Percentiles rank a stretch among this genome's conserved stretches.
Evolutionary conservation across 2,888 invertebrate genomes (phyloP).

Genomic region (Periphyllus acericola): DNA sequence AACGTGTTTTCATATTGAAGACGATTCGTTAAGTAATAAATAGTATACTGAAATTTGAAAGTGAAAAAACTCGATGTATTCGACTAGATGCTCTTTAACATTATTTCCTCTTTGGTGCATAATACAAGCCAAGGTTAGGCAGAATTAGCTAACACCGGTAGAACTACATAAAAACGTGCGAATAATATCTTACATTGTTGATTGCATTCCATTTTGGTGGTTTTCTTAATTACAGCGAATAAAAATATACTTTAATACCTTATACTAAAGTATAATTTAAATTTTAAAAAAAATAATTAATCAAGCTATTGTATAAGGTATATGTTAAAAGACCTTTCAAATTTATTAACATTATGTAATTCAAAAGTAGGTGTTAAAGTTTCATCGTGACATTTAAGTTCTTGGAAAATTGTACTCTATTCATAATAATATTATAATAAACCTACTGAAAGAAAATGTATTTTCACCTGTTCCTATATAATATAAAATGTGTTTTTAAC

Average conservation of each 20-base stretch:
- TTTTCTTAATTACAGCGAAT: neutral
- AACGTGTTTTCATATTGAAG: constrained; percentile 24
- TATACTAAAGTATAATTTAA: too few relatives aligned
- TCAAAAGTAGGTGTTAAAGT: too few relatives aligned
- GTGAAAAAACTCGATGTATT: constrained; percentile 39
- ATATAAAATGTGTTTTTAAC: neutral
- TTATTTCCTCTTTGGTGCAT: constrained; percentile 47
- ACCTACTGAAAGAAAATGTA: neutral
- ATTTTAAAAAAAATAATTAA: neutral
- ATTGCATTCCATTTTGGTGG: neutral
- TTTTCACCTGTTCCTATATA: neutral
- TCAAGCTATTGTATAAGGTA: neutral
- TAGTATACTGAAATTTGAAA: constrained; percentile 31
- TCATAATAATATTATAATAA: neutral
- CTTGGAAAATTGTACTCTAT: neutral
- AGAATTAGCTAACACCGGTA: constrained; percentile 51
- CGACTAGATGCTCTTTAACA: constrained; percentile 35
- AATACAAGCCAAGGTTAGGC: constrained; percentile 46
- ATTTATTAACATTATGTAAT: neutral
- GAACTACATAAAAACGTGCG: constrained; percentile 26
- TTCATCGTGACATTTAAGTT: neutral
- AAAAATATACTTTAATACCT: neutral
- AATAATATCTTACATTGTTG: constrained; percentile 28
- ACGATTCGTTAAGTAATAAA: constrained; percentile 26
- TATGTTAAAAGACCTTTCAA: too few relatives aligned